Evolutionary conservation across 2,888 invertebrate genomes (phyloP), one percentile per base, ranked within the genome.

Genomic region (Idaea straminata): DNA sequence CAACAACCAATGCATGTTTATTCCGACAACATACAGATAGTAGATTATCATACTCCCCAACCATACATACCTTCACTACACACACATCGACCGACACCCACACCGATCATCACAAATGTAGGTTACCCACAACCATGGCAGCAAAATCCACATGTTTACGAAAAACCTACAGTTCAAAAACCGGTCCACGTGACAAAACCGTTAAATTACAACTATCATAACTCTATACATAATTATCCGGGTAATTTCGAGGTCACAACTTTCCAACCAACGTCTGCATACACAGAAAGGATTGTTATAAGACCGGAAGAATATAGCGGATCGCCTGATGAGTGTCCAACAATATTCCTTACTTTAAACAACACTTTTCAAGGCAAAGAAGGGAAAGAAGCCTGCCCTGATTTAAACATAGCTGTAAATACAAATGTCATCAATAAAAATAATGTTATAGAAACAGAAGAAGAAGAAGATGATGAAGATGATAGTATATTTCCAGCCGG

Each of bases 401-500:
- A 96, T 85, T 84, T 96, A 68, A 95, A 95, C 78, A 94, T 96
- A 66, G 94, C 95, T 15, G 94, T 96, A 3, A 96, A 96, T 72
- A 95, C 95, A 0, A 95, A 96, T 75, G 92, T 95, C 3, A 88
- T 95, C 59, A 95, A 95, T 73, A 94, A 94, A 68, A 94, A 94
- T 68, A 86, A 92, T 35, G 88, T 92, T 10, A 80, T 89, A 36
- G 93, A 93, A 72, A 85, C 92, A 0, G 90, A 91, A 5, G 91
- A 90, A 72, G 90, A 91, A 61, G 81, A 81, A 5, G 85, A 82
- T 57, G 81, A 81, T 4, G 85, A 82, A 57, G 66, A 78, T 5
- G 85, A 87, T 5, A 79, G 75, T 64, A 68, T 87, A 62, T 87
- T 91, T 68, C 85, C 88, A 36, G 86, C 80, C 58, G 77, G 79